These are phyloP conservation scores for Drosophila meridiana DNA, from an alignment of 2,888 invertebrate species.

Conservation along the genomic window DNA sequence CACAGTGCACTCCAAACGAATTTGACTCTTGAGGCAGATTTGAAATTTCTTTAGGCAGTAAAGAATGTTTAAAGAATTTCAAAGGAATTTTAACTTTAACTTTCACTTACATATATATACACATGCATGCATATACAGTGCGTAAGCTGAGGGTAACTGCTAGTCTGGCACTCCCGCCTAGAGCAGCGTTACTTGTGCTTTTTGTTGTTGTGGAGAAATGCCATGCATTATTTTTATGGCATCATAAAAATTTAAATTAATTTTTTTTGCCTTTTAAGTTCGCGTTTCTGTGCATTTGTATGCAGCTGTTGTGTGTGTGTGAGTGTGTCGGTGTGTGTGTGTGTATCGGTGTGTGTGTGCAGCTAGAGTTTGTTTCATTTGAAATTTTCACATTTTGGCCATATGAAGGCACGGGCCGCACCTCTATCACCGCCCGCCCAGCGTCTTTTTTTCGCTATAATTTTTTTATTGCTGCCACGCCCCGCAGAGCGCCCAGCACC, in stretches of 20 bases:
- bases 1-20: no score
- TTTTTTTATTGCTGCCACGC: constrained; percentile 33
- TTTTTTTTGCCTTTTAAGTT: constrained; percentile 51
- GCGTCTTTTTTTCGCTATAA: constrained; percentile 19
- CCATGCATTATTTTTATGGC: constrained; percentile 75
- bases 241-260: constrained; percentile 78
- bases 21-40: no score
- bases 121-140: neutral
- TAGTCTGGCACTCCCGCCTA: neutral
- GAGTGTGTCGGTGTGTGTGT: neutral
- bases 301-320: constrained; percentile 51
- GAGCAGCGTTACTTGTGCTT: neutral
- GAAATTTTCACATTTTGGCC: constrained; percentile 27
- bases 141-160: neutral
- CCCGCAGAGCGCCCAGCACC: neutral
- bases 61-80: neutral
- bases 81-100: no score
- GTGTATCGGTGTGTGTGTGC: neutral
- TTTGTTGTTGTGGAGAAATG: constrained; percentile 39
- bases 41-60: neutral
- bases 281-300: constrained; percentile 41
- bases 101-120: neutral
- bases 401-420: constrained; percentile 18
- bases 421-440: constrained; percentile 11
- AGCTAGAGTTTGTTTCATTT: constrained; percentile 50